Conservation (phyloP, 2,113 vertebrate species). For the Fregata magnificens region DNA sequence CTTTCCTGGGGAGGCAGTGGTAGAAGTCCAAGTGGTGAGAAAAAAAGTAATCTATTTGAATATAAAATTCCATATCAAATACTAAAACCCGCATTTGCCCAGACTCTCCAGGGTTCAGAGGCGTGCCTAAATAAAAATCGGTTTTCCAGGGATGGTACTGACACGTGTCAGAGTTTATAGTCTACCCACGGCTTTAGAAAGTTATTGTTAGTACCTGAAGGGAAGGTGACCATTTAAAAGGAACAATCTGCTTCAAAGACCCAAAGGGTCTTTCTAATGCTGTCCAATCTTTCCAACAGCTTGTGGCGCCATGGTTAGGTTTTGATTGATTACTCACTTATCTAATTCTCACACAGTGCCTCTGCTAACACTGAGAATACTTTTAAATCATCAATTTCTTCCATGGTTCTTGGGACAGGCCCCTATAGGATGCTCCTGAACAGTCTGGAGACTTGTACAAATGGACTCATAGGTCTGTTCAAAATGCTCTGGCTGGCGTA, state of each 20-base stretch:
- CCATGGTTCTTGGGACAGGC: neutral
- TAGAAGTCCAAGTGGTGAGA: neutral
- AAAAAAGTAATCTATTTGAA: neutral
- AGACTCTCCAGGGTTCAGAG: neutral
- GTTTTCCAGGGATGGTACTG: neutral
- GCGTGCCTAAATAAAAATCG: neutral
- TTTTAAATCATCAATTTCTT: neutral
- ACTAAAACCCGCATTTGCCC: neutral
- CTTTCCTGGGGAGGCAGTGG: neutral
- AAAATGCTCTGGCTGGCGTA: neutral
- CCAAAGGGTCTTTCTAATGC: neutral
- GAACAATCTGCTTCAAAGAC: constrained; percentile 7
- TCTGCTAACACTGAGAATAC: neutral
- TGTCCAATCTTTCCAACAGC: neutral
- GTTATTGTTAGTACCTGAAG: neutral
- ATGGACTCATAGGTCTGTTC: neutral
- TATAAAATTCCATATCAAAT: neutral
- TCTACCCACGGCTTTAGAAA: neutral
- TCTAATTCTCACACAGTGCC: neutral
- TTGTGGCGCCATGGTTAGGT: neutral
- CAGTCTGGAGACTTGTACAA: neutral
- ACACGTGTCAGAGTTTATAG: neutral
- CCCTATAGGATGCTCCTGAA: neutral
- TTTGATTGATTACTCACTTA: constrained; percentile 19
- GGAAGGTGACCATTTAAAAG: constrained; percentile 13